Evolutionary conservation across 2,113 vertebrate species (phyloP).

Genomic region (Mobula birostris): DNA sequence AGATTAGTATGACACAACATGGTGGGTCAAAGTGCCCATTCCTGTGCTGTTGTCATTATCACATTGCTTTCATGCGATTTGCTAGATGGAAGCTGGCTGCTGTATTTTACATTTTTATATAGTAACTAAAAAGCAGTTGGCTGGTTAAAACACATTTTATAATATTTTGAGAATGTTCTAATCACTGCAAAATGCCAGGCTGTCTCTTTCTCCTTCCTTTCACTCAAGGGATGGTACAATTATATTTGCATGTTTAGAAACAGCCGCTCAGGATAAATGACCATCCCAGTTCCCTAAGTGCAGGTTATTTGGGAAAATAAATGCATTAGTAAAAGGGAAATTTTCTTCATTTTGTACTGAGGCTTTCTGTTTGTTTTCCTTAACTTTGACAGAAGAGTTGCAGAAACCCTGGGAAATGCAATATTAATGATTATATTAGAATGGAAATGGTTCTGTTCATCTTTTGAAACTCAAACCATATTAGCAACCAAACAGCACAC

Average conservation of each 20-base stretch:
- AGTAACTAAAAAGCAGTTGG: not conserved
- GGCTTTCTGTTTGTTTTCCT: not conserved
- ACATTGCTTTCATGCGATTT: not conserved
- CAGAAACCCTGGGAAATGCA: not conserved
- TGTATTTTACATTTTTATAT: not conserved
- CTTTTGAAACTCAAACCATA: conserved; percentile 10
- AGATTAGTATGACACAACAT: too few relatives aligned
- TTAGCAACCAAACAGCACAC: not conserved
- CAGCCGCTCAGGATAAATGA: not conserved
- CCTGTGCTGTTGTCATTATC: not conserved
- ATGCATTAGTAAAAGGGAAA: not conserved
- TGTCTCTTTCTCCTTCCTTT: too few relatives aligned
- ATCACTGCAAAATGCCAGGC: too few relatives aligned
- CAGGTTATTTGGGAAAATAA: not conserved
- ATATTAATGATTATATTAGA: not conserved
- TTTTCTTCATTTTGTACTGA: not conserved
- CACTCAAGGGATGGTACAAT: too few relatives aligned
- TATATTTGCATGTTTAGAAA: too few relatives aligned
- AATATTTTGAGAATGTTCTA: not conserved
- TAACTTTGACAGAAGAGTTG: not conserved
- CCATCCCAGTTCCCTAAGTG: not conserved
- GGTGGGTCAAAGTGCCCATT: too few relatives aligned
- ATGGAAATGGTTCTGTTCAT: not conserved
- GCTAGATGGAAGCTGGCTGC: too few relatives aligned
- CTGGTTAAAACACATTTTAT: not conserved